These are phyloP conservation scores for Pomatostomus ruficeps DNA, from an alignment of 2,113 vertebrate species.

Conservation along the genomic window DNA sequence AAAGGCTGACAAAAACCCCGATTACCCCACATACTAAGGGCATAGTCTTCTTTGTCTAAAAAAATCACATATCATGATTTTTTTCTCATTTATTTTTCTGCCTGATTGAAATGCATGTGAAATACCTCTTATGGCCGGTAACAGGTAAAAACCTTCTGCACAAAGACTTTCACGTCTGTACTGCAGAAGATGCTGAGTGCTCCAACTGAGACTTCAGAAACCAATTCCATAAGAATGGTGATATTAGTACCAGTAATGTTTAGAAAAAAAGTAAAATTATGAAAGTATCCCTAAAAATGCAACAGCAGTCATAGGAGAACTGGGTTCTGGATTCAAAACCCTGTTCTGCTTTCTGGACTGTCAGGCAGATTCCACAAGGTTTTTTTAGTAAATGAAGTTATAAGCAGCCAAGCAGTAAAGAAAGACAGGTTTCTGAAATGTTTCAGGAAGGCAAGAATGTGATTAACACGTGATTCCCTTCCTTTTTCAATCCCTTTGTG, in stretches of 20 bases:
- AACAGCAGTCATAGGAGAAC: background rate
- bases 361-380: fast-evolving
- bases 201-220: background rate
- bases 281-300: background rate
- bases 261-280: background rate
- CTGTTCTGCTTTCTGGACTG: background rate
- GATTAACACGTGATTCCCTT: background rate
- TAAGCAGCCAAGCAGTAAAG: background rate
- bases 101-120: background rate
- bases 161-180: background rate
- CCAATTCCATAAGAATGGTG: background rate
- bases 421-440: background rate
- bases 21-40: background rate
- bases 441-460: background rate
- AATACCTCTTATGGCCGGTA: background rate
- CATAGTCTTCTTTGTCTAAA: background rate
- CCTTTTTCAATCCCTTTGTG: background rate
- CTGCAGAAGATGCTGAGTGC: background rate
- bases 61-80: background rate
- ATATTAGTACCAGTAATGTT: background rate
- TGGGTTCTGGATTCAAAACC: background rate
- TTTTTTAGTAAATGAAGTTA: background rate
- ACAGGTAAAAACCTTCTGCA: background rate
- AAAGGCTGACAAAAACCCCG: background rate
- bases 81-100: background rate